phyloP scores from a whole-genome alignment of 2,888 invertebrate genomes.

The Ellobium chinense region DNA sequence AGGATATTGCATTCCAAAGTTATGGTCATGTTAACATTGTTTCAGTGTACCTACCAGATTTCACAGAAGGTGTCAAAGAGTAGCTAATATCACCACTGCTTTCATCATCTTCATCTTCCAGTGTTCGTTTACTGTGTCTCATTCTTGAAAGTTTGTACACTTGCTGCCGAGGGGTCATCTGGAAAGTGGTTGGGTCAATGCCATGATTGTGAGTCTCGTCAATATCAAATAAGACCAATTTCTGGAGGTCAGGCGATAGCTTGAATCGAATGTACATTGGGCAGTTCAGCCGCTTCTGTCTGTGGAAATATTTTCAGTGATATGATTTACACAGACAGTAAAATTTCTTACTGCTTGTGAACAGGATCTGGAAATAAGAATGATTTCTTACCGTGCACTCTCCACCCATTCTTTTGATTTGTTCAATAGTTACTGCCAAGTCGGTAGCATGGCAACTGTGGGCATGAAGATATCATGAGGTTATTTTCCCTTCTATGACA shows the following conservation, averaged over 20 bases:
- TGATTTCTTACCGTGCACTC: no score
- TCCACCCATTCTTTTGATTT: no score
- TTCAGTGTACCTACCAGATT: not conserved
- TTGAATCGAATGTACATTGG: slow-evolving; percentile 45
- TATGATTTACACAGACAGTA: no score
- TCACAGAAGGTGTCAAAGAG: not conserved
- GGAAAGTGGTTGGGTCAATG: slow-evolving; percentile 40
- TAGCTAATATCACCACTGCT: not conserved
- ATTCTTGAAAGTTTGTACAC: slow-evolving; percentile 35
- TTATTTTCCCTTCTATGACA: no score
- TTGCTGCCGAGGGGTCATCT: slow-evolving; percentile 44
- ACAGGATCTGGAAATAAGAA: no score
- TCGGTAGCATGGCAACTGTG: no score
- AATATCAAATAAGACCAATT: slow-evolving; percentile 36
- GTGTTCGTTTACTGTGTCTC: not conserved
- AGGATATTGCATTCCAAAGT: no score
- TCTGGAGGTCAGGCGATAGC: slow-evolving; percentile 35
- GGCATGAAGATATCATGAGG: no score
- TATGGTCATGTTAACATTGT: no score
- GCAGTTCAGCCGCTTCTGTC: slow-evolving; percentile 41
- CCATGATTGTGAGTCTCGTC: slow-evolving; percentile 43
- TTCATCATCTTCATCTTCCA: not conserved
- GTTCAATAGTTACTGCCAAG: no score
- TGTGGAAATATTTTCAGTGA: no score
- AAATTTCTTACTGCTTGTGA: no score